phyloP scores from a whole-genome alignment of 2,888 invertebrate species.

The Dryococelus australis region DNA sequence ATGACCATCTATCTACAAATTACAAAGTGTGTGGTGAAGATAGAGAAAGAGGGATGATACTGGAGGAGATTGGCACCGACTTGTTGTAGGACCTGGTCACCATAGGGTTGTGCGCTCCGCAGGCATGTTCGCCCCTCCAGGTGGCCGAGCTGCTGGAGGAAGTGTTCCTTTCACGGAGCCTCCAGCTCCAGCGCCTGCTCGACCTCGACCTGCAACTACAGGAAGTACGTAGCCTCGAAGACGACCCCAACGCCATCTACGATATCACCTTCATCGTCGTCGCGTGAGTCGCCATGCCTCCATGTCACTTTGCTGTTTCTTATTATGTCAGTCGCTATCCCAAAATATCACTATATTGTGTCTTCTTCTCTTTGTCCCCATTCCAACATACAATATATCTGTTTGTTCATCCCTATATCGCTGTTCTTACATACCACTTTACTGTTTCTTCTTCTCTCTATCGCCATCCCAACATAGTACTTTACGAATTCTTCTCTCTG shows the following conservation, averaged over 20 bases:
- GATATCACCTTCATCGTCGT: constrained; percentile 55
- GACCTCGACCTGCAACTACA: constrained; percentile 55
- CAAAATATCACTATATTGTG: too few species aligned
- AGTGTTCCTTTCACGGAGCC: constrained; percentile 54
- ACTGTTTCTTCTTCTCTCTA: too few species aligned
- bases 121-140: constrained; percentile 58
- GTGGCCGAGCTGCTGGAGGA: constrained; percentile 52
- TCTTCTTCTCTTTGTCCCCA: too few species aligned
- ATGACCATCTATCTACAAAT: too few species aligned
- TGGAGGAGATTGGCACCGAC: not conserved
- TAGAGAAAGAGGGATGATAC: too few species aligned
- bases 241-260: constrained; percentile 54
- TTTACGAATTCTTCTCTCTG: too few species aligned
- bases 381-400: too few species aligned
- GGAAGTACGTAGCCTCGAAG: constrained; percentile 54
- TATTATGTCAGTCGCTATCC: too few species aligned
- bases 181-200: constrained; percentile 56
- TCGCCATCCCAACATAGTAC: too few species aligned
- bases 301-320: not conserved
- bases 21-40: too few species aligned
- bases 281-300: constrained; percentile 53
- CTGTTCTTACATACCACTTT: too few species aligned
- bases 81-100: constrained; percentile 59
- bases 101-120: constrained; percentile 64
- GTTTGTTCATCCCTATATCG: too few species aligned